phyloP scores from a whole-genome alignment of 2,797 vertebrate genomes.

The Masticophis lateralis region DNA sequence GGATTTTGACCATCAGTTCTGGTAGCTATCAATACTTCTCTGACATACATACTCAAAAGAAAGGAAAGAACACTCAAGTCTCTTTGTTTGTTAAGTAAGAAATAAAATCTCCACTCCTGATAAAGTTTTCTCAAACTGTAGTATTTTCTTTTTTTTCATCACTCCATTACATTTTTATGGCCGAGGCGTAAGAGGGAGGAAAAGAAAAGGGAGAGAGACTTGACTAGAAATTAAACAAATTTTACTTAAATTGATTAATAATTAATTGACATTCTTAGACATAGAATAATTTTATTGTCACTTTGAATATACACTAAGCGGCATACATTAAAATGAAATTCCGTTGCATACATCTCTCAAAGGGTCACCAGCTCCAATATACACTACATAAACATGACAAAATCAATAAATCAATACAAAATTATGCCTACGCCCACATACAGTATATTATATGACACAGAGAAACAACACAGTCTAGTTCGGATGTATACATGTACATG shows the following conservation, averaged over 20 bases:
- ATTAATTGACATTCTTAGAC: background rate
- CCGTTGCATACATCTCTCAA: no score
- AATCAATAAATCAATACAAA: no score
- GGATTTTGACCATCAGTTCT: background rate
- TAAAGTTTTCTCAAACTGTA: background rate
- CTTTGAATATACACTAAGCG: no score
- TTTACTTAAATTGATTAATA: background rate
- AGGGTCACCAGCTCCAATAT: no score
- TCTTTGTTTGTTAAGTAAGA: background rate
- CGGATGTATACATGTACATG: no score
- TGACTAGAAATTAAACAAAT: background rate
- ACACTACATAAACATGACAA: no score
- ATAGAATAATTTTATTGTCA: no score
- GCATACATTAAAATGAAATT: no score
- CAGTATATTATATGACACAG: no score
- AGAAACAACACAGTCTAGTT: no score
- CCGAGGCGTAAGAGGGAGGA: background rate
- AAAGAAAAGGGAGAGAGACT: background rate
- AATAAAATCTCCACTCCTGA: background rate
- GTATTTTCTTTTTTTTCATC: background rate
- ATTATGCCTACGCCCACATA: no score
- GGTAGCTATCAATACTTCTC: background rate
- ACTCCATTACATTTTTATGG: background rate
- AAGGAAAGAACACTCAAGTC: background rate
- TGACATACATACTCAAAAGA: background rate